Percentiles rank a stretch among this genome's conserved stretches.
Conservation (phyloP, 2,113 vertebrate genomes). For the Dipodomys merriami region DNA sequence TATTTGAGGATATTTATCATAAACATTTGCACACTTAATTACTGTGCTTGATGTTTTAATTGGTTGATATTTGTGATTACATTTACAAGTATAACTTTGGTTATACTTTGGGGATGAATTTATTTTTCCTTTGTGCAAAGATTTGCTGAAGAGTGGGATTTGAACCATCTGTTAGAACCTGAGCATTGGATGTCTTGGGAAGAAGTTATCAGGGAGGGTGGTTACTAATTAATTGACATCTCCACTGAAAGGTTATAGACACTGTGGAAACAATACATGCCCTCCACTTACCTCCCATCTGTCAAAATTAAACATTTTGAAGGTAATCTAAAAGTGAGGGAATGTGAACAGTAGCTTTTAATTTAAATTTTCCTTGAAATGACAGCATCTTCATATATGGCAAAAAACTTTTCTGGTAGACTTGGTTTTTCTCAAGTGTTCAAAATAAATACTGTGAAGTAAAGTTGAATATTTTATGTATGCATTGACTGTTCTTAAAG, state of each 20-base stretch:
- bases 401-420: slow-evolving; percentile 31
- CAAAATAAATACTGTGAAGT: slow-evolving; percentile 25
- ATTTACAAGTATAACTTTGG: not conserved
- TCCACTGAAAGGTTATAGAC: not conserved
- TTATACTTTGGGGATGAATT: not conserved
- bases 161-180: slow-evolving; percentile 54
- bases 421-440: slow-evolving; percentile 22
- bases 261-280: not conserved
- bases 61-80: slow-evolving; percentile 20
- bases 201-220: not conserved
- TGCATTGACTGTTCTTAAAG: slow-evolving; percentile 42
- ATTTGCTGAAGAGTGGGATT: slow-evolving; percentile 44
- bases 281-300: not conserved
- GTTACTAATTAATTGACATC: slow-evolving; percentile 27
- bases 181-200: slow-evolving; percentile 24
- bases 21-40: not conserved
- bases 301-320: slow-evolving; percentile 16
- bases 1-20: not conserved
- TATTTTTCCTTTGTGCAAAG: slow-evolving; percentile 40
- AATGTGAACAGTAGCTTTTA: not conserved
- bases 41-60: slow-evolving; percentile 18
- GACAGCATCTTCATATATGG: not conserved
- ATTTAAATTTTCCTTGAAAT: slow-evolving; percentile 40
- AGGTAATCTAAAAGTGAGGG: slow-evolving; percentile 26
- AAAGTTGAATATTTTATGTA: slow-evolving; percentile 9